Percentiles rank a stretch among this genome's conserved stretches.
Conservation (phyloP, 2,113 vertebrate genomes). For the Neogale vison region DNA sequence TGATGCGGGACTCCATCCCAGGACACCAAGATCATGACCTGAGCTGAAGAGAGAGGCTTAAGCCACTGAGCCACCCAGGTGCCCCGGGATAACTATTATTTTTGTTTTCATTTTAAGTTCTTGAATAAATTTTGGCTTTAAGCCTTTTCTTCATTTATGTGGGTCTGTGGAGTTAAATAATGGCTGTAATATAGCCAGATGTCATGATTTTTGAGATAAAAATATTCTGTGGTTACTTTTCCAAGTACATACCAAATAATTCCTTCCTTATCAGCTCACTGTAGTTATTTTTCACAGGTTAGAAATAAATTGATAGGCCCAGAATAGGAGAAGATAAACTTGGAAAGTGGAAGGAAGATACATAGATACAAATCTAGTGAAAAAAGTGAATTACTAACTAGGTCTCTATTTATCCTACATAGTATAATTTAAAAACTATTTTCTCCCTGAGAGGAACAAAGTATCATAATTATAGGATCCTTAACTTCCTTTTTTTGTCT, state of each 20-base stretch:
- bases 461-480: neutral
- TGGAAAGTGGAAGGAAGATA: constrained; percentile 1
- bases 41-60: too few relatives aligned
- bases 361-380: neutral
- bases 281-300: neutral
- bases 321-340: neutral
- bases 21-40: too few relatives aligned
- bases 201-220: neutral
- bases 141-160: neutral
- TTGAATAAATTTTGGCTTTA: neutral
- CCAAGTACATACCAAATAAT: neutral
- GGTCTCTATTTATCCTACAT: neutral
- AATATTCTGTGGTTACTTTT: neutral
- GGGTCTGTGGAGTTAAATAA: neutral
- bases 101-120: neutral
- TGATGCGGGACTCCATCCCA: too few relatives aligned
- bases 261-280: neutral
- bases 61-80: too few relatives aligned
- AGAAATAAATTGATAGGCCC: neutral
- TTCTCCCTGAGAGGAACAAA: neutral
- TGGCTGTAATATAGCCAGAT: neutral
- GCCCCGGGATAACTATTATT: neutral
- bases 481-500: neutral
- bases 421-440: neutral
- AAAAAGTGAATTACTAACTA: neutral